Evolutionary conservation across 2,888 invertebrate species (phyloP).

Genomic region (Laspeyria flexula): DNA sequence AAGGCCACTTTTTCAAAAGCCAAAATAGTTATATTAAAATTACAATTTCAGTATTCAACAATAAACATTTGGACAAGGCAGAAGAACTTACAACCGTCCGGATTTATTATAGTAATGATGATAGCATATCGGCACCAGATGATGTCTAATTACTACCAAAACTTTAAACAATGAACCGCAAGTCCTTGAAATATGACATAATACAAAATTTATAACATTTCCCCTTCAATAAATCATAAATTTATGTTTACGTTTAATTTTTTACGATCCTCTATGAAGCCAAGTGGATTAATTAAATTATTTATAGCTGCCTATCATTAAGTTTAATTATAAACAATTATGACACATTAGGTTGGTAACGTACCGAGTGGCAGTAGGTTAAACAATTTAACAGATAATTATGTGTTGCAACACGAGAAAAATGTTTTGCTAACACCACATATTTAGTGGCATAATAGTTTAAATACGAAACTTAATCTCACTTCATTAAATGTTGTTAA

Average conservation of each 20-base stretch:
- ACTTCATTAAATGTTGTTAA: no score
- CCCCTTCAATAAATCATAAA: slow-evolving; percentile 34
- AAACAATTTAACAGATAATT: not conserved
- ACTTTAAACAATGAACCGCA: not conserved
- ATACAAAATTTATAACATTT: slow-evolving; percentile 32
- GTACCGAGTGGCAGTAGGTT: not conserved
- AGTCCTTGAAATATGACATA: slow-evolving; percentile 22
- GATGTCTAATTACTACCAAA: not conserved
- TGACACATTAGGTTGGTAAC: not conserved
- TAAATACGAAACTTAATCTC: no score
- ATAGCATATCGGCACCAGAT: slow-evolving; percentile 1
- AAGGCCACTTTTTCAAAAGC: no score
- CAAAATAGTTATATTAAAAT: no score
- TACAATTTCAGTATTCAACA: no score
- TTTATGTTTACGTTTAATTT: slow-evolving; percentile 32
- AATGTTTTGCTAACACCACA: no score
- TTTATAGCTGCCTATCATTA: slow-evolving; percentile 26
- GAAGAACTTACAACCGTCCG: no score
- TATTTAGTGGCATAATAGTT: no score
- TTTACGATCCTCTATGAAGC: slow-evolving; percentile 30
- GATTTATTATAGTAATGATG: not conserved
- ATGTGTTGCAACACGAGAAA: not conserved
- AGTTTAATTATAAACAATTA: slow-evolving; percentile 34
- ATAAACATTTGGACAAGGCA: no score
- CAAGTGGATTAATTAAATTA: slow-evolving; percentile 34